Base-by-base conservation (phyloP, 2,113 vertebrate genomes). In the Bucco capensis region DNA sequence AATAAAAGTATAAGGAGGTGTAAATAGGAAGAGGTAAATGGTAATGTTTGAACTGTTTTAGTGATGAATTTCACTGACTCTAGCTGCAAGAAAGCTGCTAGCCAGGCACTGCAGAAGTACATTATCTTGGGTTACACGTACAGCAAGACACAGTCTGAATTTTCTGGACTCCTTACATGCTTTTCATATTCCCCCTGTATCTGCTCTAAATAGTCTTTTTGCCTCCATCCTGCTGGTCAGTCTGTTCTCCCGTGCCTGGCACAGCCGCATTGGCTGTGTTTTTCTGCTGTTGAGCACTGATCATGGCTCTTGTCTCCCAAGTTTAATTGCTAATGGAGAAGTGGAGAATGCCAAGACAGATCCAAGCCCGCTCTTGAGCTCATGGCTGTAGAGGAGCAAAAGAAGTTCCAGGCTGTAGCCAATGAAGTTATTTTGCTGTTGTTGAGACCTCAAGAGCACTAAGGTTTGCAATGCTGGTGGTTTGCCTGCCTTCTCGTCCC, bases 41-140 rank as follows among this genome's bases (percentile, higher is more conserved):
- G 24, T 65, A 54, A 44, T 70, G 51, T 89, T 92, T 89, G 92
- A 89, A 71, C 42, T n/a, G 46, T 61, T 95, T 86, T 94, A 72
- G 54, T 90, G 37, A 40, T 53, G 31, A 51, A 88, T 81, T 91
- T 83, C 28, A 58, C 38, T 4, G 5, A 82, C 42, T 13, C 14
- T 82, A 82, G 61, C 49, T 79, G 42, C 0, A 2, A 88, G n/a
- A 62, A 82, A 96, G 53, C 83, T 79, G 33, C 50, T 88, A 92
- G 58, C 37, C 38, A 83, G 67, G 24, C 25, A 42, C 57, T 74
- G 18, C 14, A 0, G 10, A 71, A 67, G 37, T 54, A n/a, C 10
- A 8, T 80, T 81, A 27, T 51, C 57, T 91, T 44, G 13, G 22
- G 27, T 62, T 67, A 62, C 56, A 40, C 0, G 1, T 78, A 73